Conservation (phyloP, 2,797 vertebrate species). For the Potorous gilbertii region DNA sequence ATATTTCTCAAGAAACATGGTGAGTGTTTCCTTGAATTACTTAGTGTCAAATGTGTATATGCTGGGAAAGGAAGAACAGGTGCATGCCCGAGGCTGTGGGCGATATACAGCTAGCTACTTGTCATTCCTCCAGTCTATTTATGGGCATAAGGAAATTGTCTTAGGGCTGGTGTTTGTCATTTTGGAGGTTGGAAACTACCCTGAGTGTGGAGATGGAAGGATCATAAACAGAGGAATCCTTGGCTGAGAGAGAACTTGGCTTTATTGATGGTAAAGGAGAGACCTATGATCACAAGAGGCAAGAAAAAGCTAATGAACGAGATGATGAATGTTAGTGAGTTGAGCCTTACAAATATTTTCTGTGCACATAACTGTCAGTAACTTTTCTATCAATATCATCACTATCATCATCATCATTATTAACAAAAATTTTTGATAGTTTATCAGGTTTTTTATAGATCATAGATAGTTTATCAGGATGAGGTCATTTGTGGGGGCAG, state of each 20-base stretch:
- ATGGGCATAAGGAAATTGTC: not conserved
- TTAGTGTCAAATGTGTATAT: not conserved
- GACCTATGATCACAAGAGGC: not conserved
- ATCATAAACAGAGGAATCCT: not conserved
- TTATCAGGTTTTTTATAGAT: not conserved
- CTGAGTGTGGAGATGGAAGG: not conserved
- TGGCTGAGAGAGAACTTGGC: not conserved
- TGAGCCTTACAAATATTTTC: not conserved
- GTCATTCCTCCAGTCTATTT: not conserved
- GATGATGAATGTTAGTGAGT: not conserved
- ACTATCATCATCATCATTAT: not conserved
- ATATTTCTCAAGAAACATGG: not conserved
- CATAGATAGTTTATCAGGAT: not conserved
- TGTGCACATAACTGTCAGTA: not conserved
- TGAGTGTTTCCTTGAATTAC: slow-evolving; percentile 1
- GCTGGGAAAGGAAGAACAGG: not conserved
- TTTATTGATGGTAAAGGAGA: not conserved
- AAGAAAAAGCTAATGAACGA: not conserved
- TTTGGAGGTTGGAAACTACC: not conserved
- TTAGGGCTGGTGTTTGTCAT: not conserved
- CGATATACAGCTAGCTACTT: not conserved
- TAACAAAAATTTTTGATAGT: not conserved
- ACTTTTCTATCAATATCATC: not conserved
- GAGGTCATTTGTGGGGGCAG: not conserved
- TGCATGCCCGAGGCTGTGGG: not conserved